phyloP scores from a whole-genome alignment of 2,113 vertebrate species.

The Pollachius pollachius region DNA sequence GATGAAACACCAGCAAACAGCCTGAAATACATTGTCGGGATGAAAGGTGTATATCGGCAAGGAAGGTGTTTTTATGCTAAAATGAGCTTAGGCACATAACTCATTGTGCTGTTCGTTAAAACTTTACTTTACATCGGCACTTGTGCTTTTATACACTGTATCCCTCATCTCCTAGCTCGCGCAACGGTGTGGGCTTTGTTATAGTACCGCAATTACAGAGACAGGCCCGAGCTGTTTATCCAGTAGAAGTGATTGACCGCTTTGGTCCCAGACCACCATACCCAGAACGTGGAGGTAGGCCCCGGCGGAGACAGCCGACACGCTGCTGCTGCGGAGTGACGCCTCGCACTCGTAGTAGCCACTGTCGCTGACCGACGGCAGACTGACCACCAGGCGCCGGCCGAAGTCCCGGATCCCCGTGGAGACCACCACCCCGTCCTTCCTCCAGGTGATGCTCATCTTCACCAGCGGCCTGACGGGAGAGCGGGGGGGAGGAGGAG shows the following conservation, averaged over 20 bases:
- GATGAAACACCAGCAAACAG: too few species aligned
- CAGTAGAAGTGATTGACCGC: neutral
- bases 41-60: too few species aligned
- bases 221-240: too few species aligned
- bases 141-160: too few species aligned
- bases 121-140: too few species aligned
- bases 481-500: constrained; percentile 1
- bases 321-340: constrained; percentile 87
- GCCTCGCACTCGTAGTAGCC: constrained; percentile 95
- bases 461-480: constrained; percentile 87
- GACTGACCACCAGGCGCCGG: constrained; percentile 86
- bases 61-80: too few species aligned
- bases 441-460: constrained; percentile 91
- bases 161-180: too few species aligned
- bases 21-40: too few species aligned
- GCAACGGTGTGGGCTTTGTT: too few species aligned
- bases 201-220: too few species aligned
- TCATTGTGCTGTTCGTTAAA: too few species aligned
- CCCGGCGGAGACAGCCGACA: constrained; percentile 76
- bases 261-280: constrained; percentile 40
- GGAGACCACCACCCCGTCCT: constrained; percentile 78
- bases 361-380: constrained; percentile 78
- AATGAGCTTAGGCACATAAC: too few species aligned
- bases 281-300: constrained; percentile 87
- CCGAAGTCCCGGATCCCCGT: constrained; percentile 86